A percentile compares a stretch with the other conserved stretches of the same genome.
These are phyloP conservation scores for Rhombomys opimus DNA, from an alignment of 2,113 vertebrate species.

Conservation along the genomic window DNA sequence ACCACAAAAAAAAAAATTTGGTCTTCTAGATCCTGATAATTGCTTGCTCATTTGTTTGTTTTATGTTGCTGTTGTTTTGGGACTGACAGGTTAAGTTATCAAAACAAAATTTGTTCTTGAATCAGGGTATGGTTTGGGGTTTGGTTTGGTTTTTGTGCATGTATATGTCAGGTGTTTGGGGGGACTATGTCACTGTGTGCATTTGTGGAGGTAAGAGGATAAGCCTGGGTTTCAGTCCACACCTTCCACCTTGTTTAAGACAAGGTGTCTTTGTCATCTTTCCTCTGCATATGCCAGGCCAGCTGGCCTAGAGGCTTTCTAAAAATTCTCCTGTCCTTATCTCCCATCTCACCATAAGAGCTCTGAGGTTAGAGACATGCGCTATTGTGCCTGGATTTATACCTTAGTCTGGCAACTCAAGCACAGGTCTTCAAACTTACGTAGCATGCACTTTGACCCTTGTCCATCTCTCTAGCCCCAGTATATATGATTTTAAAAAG, in stretches of 20 bases:
- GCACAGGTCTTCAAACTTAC: not conserved
- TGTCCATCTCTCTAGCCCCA: not conserved
- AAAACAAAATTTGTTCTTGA: slow-evolving; percentile 54
- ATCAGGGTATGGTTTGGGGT: not conserved
- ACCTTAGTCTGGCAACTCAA: too few species aligned
- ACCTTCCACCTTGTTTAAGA: not conserved
- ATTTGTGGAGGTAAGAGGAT: not conserved
- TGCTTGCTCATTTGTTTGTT: not conserved
- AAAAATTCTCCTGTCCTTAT: not conserved
- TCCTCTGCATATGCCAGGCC: too few species aligned
- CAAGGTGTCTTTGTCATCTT: not conserved
- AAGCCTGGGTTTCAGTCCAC: not conserved
- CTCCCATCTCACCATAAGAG: not conserved
- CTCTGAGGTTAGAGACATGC: not conserved
- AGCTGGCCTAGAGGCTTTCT: not conserved
- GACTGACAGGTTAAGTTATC: slow-evolving; percentile 2
- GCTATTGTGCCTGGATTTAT: not conserved
- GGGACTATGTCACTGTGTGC: not conserved
- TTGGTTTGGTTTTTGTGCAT: not conserved
- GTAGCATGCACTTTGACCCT: not conserved
- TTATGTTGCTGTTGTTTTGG: not conserved
- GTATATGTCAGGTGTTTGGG: not conserved
- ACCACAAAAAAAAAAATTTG: not conserved
- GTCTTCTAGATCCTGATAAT: slow-evolving; percentile 8
- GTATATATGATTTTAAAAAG: not conserved